phyloP scores from a whole-genome alignment of 1,140 invertebrate genomes.

The Drosophila lacertosa region DNA sequence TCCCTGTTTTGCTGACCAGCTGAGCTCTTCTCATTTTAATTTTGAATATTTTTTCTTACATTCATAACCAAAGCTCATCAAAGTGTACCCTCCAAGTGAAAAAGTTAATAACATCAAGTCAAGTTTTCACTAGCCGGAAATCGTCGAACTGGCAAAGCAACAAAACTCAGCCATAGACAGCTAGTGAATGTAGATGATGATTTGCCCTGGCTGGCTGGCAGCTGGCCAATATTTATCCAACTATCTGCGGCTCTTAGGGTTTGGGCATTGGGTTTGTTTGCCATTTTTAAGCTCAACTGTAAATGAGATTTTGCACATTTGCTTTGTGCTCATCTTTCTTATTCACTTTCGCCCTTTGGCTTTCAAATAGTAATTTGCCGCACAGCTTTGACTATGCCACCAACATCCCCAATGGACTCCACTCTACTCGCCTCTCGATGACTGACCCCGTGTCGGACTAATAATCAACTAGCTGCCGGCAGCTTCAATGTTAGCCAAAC shows the following conservation, averaged over 20 bases:
- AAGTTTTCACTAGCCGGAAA: conserved; percentile 43
- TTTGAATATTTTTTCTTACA: conserved; percentile 39
- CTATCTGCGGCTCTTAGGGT: conserved; percentile 40
- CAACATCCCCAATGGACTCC: neutral
- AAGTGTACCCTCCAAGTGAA: conserved; percentile 18
- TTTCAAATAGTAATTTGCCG: conserved; percentile 49
- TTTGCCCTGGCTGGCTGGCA: conserved; percentile 38
- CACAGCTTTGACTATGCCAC: conserved; percentile 16
- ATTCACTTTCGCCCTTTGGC: conserved; percentile 44
- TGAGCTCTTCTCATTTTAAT: conserved; percentile 30
- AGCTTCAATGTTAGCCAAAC: conserved; percentile 4
- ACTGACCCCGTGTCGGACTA: conserved; percentile 14
- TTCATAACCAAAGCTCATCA: conserved; percentile 48
- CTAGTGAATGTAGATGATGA: conserved; percentile 26
- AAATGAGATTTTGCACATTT: conserved; percentile 57
- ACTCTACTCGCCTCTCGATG: neutral
- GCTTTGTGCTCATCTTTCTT: conserved; percentile 44
- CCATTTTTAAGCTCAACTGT: conserved; percentile 56
- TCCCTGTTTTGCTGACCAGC: neutral
- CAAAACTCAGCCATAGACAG: neutral
- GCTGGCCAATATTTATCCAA: conserved; percentile 50
- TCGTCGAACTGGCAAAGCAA: conserved; percentile 9
- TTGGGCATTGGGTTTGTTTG: conserved; percentile 39
- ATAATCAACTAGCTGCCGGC: conserved; percentile 33
- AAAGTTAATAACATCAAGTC: conserved; percentile 52